Evolutionary conservation across 2,797 vertebrate genomes (phyloP), one percentile per base, ranked within the genome.

Genomic region (Phrynocephalus forsythii): DNA sequence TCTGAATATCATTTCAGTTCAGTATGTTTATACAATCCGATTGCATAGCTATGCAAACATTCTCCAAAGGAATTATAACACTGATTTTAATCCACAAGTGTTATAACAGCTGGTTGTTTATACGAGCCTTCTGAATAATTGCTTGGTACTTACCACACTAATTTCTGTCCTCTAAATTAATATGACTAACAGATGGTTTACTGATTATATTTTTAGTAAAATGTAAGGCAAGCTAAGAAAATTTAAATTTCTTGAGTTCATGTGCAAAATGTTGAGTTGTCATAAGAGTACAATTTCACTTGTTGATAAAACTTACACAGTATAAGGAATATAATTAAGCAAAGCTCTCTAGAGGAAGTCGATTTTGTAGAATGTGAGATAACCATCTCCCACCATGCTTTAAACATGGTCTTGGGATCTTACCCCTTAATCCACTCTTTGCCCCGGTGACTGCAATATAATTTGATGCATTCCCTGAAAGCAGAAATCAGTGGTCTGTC

Each of bases 61-160:
- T 80, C 18, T 72, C 52, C 77, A 44, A 38, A 80, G 85, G 16
- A 80, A 86, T 26, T 72, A 72, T 10, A 72, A 79, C 50, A 60
- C 84, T 60, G 78, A 2, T 16, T 15, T 80, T 80, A 86, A 72
- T 80, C 85, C 18, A 71, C 66, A 60, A 80, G 33, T 79, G 33
- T 69, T 86, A 11, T 79, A 86, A 69, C 67, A 86, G 67, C 10
- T 80, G 67, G 77, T 28, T 80, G 16, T 79, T 79, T 71, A 79
- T 79, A 86, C 38, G 52, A 86, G 50, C 30, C 15, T 86, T 72
- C 33, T 63, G 68, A 86, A 86, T 72, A 79, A 86, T 71, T 86
- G 76, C 50, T 80, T 86, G 33, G 52, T 38, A 28, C 68, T 86
- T 86, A 79, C 48, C 26, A 20, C 20, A 4, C 38, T 86, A 56